Evolutionary conservation across 2,888 invertebrate genomes (phyloP).

Genomic region (Idaea dimidiata): DNA sequence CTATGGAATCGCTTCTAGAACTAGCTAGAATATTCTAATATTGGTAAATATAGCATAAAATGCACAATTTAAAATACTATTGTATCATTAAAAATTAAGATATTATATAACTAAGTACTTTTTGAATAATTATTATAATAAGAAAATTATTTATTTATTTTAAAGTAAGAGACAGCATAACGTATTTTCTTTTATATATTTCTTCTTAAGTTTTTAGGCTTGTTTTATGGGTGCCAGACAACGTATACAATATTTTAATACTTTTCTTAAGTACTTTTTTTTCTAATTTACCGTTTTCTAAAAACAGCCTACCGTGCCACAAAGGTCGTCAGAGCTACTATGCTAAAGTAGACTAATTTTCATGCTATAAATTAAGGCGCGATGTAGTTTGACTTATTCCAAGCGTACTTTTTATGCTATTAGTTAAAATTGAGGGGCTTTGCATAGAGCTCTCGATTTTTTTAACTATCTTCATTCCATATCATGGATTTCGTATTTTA

Average conservation of each 20-base stretch:
- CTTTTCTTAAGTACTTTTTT: too few relatives aligned
- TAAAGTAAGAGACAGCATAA: constrained; percentile 25
- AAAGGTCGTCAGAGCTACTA: too few relatives aligned
- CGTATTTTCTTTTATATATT: constrained; percentile 12
- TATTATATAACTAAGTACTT: constrained; percentile 23
- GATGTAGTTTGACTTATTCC: background rate
- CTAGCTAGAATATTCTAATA: constrained; percentile 20
- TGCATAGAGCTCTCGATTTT: constrained; percentile 43
- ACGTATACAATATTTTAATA: background rate
- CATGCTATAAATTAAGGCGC: background rate
- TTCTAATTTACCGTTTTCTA: too few relatives aligned
- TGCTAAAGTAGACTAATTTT: too few relatives aligned
- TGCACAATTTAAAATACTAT: constrained; percentile 31
- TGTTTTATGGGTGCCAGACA: too few relatives aligned
- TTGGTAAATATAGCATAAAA: constrained; percentile 33
- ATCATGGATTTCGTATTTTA: constrained; percentile 29
- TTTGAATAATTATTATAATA: constrained; percentile 21
- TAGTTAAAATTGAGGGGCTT: constrained; percentile 38
- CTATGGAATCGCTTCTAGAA: constrained; percentile 28
- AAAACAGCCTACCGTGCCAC: too few relatives aligned
- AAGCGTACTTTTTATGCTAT: constrained; percentile 16
- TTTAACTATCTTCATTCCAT: constrained; percentile 9
- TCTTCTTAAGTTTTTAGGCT: too few relatives aligned
- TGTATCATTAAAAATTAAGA: constrained; percentile 14
- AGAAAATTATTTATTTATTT: constrained; percentile 1